phyloP scores from a whole-genome alignment of 64 coral and sea anemone species.

The Actinia tenebrosa region DNA sequence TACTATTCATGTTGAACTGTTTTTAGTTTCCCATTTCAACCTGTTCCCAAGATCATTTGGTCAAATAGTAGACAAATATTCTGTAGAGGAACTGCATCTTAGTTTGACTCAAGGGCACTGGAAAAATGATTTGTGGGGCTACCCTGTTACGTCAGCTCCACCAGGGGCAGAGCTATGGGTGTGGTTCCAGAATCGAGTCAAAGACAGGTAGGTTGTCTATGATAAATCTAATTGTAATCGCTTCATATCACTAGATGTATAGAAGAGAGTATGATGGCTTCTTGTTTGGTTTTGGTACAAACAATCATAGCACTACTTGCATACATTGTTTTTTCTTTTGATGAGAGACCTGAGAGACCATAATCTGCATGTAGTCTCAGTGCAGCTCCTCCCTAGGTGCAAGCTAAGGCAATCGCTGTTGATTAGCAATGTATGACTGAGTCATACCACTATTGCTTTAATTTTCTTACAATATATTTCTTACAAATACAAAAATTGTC shows the following conservation, averaged over 20 bases:
- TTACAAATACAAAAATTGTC: too few species aligned
- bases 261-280: neutral
- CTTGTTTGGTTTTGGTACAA: too few species aligned
- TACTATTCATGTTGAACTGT: neutral
- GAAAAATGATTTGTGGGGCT: constrained; percentile 78
- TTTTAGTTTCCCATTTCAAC: constrained; percentile 83
- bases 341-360: too few species aligned
- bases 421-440: too few species aligned
- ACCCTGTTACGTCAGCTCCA: constrained; percentile 73
- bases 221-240: too few species aligned
- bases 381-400: too few species aligned
- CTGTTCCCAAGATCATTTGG: constrained; percentile 95
- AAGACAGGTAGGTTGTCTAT: constrained; percentile 47
- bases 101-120: constrained; percentile 88
- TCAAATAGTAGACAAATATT: constrained; percentile 88
- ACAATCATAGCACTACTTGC: too few species aligned
- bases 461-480: too few species aligned
- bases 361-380: too few species aligned
- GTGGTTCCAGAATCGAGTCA: constrained; percentile 81
- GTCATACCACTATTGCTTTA: too few species aligned
- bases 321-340: too few species aligned
- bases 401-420: too few species aligned
- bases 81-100: constrained; percentile 89
- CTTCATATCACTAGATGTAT: neutral
- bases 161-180: constrained; percentile 94